phyloP scores from a whole-genome alignment of 2,797 vertebrate genomes.

The Crax fasciolata region DNA sequence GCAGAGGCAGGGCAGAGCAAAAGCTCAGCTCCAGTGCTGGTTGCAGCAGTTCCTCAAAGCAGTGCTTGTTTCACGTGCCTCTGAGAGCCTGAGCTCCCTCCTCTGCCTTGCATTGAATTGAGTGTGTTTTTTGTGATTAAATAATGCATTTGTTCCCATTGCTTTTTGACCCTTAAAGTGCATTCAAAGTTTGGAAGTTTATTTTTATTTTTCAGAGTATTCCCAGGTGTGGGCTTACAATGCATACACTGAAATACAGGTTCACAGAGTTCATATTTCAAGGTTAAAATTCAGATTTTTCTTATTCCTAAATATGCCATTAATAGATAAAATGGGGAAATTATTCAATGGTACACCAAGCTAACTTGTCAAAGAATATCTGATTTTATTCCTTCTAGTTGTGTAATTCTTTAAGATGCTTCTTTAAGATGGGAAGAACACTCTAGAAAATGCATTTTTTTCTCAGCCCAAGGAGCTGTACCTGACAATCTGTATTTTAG shows the following conservation, averaged over 20 bases:
- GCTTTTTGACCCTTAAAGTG: constrained; percentile 52
- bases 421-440: background rate
- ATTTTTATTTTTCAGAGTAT: constrained; percentile 40
- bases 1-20: background rate
- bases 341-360: background rate
- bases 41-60: background rate
- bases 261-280: constrained; percentile 25
- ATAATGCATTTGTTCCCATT: constrained; percentile 40
- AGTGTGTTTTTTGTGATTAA: background rate
- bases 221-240: constrained; percentile 10
- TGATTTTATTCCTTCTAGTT: constrained; percentile 32
- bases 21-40: background rate
- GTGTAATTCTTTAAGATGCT: background rate
- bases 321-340: constrained; percentile 1
- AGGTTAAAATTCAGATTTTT: constrained; percentile 40
- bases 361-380: background rate
- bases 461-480: background rate
- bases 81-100: constrained; percentile 41
- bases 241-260: background rate
- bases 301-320: background rate
- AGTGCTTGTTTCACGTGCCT: constrained; percentile 10
- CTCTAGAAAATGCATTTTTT: background rate
- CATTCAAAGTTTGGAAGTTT: constrained; percentile 35
- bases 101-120: background rate
- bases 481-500: background rate